These are phyloP conservation scores for Noctua fimbriata DNA, from an alignment of 2,888 invertebrate species.

Conservation along the genomic window DNA sequence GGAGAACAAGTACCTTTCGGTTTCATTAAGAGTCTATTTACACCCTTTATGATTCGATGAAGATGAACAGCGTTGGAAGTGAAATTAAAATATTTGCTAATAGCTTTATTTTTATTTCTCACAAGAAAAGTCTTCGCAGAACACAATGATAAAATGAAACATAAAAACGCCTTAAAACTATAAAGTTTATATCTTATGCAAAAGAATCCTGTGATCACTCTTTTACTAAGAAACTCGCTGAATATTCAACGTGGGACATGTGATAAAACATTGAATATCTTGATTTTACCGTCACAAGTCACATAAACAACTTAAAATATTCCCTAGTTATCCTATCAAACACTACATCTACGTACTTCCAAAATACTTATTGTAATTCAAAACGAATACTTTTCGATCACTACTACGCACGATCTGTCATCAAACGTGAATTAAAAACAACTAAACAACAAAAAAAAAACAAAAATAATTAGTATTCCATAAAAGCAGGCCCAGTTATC, in stretches of 20 bases:
- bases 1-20: no score
- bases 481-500: slow-evolving; percentile 66
- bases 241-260: slow-evolving; percentile 56
- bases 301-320: slow-evolving; percentile 53
- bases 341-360: neutral
- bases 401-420: slow-evolving; percentile 38
- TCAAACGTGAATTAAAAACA: slow-evolving; percentile 44
- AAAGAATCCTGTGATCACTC: slow-evolving; percentile 40
- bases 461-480: slow-evolving; percentile 75
- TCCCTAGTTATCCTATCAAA: slow-evolving; percentile 35
- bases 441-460: slow-evolving; percentile 33
- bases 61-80: neutral
- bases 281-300: slow-evolving; percentile 18
- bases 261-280: slow-evolving; percentile 49
- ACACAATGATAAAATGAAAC: slow-evolving; percentile 1
- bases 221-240: slow-evolving; percentile 50
- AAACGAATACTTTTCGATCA: slow-evolving; percentile 28
- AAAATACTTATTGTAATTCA: slow-evolving; percentile 51
- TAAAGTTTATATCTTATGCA: slow-evolving; percentile 23
- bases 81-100: neutral
- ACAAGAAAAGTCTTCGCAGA: neutral
- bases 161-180: slow-evolving; percentile 10
- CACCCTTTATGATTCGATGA: neutral
- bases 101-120: neutral
- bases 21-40: no score